Evolutionary conservation across 1,140 invertebrate species (phyloP), one percentile per base, ranked within the genome.

Genomic region (Orchestia grillus): DNA sequence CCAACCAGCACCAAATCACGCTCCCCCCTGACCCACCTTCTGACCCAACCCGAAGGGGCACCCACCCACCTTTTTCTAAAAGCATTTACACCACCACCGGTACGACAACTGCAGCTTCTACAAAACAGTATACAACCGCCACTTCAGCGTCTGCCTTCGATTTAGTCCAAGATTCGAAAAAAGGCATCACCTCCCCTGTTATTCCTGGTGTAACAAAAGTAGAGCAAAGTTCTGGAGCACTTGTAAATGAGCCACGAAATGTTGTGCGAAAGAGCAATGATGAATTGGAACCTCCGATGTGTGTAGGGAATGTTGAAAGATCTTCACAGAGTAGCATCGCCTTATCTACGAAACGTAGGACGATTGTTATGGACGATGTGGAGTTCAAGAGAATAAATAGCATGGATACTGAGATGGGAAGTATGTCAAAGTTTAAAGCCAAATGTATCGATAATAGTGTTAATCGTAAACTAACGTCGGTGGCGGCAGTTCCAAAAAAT

Each of bases 1-100:
- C 97, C 91, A 98, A 98, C 96, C 98, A 98, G 96, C 97, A 98
- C 96, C 97, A 98, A 96, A 57, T 53, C 77, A 96, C 41, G 8
- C 92, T 94, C 19, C 92, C 92, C 36, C 92, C 92, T 6, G 44
- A 94, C 92, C 92, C 92, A 47, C 92, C 92, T 16, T 11, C 88
- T 44, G 15, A 91, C 15, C 23, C 92, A 94, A 47, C 43, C 44
- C 44, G 23, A 47, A 19, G 1, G 11, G 44, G 4, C 41, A 11
- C 41, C 19, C 19, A 91, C 41, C 23, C 88, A 42, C 41, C 88
- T 19, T 44, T 95, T n/a, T 57, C 42, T 11, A 40, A 8, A 36
- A 42, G 11, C 3, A 90, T 1, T 42, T 4, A 4, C 0, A 3
- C 3, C n/a, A 44, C 88, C 42, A 36, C 88, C 41, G 41, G 41